phyloP scores from a whole-genome alignment of 2,888 invertebrate species.

The Conistra vaccinii region DNA sequence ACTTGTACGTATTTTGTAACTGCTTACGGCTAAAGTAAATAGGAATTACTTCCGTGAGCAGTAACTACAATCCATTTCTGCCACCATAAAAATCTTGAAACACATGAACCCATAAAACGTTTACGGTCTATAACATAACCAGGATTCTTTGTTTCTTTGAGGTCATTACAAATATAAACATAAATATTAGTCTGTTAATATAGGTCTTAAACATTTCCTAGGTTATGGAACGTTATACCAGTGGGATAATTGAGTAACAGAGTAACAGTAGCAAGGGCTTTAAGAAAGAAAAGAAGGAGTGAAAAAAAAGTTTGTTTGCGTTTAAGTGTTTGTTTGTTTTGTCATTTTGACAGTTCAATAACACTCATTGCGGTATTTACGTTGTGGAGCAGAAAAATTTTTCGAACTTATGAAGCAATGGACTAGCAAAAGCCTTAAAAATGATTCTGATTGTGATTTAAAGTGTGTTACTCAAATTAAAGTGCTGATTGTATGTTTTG shows the following conservation, averaged over 20 bases:
- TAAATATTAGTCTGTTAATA: slow-evolving; percentile 1
- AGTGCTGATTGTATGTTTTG: too few species aligned
- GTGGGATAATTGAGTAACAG: background rate
- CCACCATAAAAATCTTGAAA: slow-evolving; percentile 34
- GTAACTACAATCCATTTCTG: slow-evolving; percentile 12
- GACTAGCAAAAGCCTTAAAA: too few species aligned
- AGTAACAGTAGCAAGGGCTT: too few species aligned
- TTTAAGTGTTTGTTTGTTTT: too few species aligned
- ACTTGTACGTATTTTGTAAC: background rate
- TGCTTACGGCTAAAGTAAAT: slow-evolving; percentile 1
- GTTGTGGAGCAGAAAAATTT: too few species aligned
- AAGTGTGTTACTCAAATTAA: too few species aligned
- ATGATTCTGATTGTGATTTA: too few species aligned
- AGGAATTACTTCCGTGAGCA: background rate
- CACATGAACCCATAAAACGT: slow-evolving; percentile 36
- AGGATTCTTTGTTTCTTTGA: slow-evolving; percentile 5
- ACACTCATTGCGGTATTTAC: too few species aligned
- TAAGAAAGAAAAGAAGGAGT: too few species aligned
- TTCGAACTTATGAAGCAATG: too few species aligned
- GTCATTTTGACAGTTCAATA: too few species aligned
- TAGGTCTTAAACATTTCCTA: background rate
- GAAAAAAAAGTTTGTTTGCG: too few species aligned
- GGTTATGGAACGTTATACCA: background rate
- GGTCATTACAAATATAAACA: slow-evolving; percentile 2
- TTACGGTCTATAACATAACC: slow-evolving; percentile 18